Evolutionary conservation across 2,888 invertebrate genomes (phyloP), one percentile per base, ranked within the genome.

Genomic region (Pandemis cinnamomeana): DNA sequence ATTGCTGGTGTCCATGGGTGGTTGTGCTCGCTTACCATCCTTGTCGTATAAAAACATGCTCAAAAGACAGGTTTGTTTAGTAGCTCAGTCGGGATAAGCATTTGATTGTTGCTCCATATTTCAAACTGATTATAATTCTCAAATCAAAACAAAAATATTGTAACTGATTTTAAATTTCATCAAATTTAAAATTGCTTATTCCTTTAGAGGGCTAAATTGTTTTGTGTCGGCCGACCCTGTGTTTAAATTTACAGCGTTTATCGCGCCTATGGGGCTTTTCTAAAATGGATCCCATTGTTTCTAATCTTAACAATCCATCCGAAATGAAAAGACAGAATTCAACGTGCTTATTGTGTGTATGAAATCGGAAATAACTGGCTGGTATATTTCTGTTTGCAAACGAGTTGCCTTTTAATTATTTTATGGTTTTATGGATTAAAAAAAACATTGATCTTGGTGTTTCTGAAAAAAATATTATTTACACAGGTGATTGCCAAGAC

Each of bases 251-350:
- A 48, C 67, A 55, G 58, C 51, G 7, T 58, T 46, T 58, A 55
- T 44, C 55, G 67, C 67, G 44, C 27, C 58, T 53, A 64, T 27
- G 27, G 67, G 51, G 53, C 67, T 42, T 36, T 15, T 58, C 67
- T 42, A 15, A 55, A 55, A 44, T 58, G 44, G 58, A 44, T 44
- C 27, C 58, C 13, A 68, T 68, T 68, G 67, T 68, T 58, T 68
- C 67, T 58, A 44, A 68, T 68, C 58, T 42, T 44, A 58, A 58
- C 46, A 68, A 58, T 67, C 41, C 51, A 67, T 67, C 53, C 27
- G 41, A 44, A 58, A 67, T 68, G 55, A 68, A 68, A 67, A 58
- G 55, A 44, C 27, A 27, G 20, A 68, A 41, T 58, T 44, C 20
- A 48, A 68, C 55, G 20, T 44, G 67, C 46, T 58, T 55, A 44